phyloP scores from a whole-genome alignment of 2,113 vertebrate species.

The Spheniscus mendiculus region DNA sequence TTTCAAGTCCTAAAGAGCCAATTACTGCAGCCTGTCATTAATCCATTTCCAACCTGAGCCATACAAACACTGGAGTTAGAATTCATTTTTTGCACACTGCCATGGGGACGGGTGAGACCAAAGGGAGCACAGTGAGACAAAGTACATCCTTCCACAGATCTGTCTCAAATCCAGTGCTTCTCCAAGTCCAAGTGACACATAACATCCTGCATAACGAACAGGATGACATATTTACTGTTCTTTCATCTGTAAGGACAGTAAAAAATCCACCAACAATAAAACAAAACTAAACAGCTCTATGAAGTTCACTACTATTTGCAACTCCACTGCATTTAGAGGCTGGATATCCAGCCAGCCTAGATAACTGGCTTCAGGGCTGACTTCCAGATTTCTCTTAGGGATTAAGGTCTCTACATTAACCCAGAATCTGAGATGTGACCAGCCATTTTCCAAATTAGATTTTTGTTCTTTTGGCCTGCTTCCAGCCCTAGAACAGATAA shows the following conservation, averaged over 20 bases:
- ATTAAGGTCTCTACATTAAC: not conserved
- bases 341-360: not conserved
- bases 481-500: not conserved
- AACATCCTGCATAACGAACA: not conserved
- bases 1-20: not conserved
- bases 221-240: not conserved
- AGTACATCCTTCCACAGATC: rapidly evolving
- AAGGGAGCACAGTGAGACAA: not conserved
- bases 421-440: not conserved
- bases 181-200: not conserved
- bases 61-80: not conserved
- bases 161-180: not conserved
- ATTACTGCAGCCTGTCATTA: not conserved
- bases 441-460: not conserved
- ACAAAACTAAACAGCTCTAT: not conserved
- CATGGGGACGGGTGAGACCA: not conserved
- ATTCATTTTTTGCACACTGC: not conserved
- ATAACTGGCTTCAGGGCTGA: not conserved
- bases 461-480: not conserved
- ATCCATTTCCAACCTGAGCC: not conserved
- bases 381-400: not conserved
- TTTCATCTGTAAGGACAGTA: not conserved
- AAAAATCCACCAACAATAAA: not conserved
- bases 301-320: not conserved
- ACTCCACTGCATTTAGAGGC: not conserved